These are phyloP conservation scores for Shinisaurus crocodilurus DNA, from an alignment of 2,113 vertebrate species.

Conservation along the genomic window DNA sequence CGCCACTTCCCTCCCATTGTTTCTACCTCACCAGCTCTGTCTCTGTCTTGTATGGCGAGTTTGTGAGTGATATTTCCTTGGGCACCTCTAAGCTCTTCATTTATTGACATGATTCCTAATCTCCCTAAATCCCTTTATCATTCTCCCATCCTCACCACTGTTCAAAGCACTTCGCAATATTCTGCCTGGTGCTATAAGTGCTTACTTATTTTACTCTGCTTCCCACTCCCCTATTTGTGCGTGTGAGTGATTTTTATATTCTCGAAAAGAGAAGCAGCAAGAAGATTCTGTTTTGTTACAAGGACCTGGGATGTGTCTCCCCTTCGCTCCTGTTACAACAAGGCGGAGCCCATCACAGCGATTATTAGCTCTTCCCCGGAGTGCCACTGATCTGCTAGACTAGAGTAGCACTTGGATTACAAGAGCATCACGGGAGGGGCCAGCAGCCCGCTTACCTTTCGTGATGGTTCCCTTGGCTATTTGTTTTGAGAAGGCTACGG, in stretches of 20 bases:
- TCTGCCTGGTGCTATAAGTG: background rate
- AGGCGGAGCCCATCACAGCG: background rate
- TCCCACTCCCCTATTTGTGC: background rate
- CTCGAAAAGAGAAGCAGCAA: background rate
- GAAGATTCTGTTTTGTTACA: background rate
- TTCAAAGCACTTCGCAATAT: background rate
- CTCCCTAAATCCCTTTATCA: background rate
- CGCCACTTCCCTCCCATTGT: background rate
- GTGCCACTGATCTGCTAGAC: background rate
- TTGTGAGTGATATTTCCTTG: background rate
- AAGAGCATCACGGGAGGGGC: background rate
- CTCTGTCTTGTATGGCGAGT: background rate
- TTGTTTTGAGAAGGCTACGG: background rate
- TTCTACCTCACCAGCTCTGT: background rate
- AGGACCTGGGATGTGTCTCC: background rate
- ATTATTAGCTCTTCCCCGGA: too few relatives aligned
- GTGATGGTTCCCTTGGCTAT: background rate
- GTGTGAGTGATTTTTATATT: background rate
- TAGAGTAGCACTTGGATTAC: background rate
- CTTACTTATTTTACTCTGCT: background rate
- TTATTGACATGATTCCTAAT: slow-evolving; percentile 1
- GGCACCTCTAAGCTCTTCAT: background rate
- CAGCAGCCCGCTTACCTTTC: background rate
- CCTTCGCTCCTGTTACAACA: background rate
- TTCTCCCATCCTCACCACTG: too few relatives aligned